Evolutionary conservation across 2,797 vertebrate species (phyloP).

Genomic region (Pangasius macronema): DNA sequence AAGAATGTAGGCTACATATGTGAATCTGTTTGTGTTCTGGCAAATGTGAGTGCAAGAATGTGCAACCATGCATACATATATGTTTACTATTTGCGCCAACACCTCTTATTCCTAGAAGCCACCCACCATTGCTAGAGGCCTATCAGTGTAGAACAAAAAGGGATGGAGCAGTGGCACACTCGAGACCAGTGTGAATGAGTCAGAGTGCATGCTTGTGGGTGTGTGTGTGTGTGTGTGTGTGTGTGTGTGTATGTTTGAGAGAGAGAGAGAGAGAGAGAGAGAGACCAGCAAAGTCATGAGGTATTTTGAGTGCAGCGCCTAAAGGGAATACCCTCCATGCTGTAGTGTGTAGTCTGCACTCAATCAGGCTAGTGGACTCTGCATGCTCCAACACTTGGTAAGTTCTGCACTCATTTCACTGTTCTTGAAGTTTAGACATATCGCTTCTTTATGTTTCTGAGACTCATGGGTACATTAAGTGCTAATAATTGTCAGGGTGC

Average conservation of each 20-base stretch:
- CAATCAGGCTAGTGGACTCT: conserved; percentile 55
- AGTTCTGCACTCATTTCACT: conserved; percentile 57
- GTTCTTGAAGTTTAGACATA: conserved; percentile 14
- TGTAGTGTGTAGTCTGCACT: conserved; percentile 51
- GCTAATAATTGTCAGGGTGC: conserved; percentile 67
- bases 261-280: conserved; percentile 18
- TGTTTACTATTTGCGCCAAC: conserved; percentile 58
- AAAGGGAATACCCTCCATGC: conserved; percentile 52
- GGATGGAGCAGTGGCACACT: conserved; percentile 73
- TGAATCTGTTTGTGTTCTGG: conserved; percentile 30
- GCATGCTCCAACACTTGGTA: conserved; percentile 60
- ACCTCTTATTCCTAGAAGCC: conserved; percentile 62
- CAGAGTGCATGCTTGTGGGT: conserved; percentile 60
- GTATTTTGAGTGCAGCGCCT: conserved; percentile 57
- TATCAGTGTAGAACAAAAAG: conserved; percentile 78
- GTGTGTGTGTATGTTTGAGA: conserved; percentile 50
- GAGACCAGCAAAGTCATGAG: conserved; percentile 44
- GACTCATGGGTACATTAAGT: conserved; percentile 62
- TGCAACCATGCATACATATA: conserved; percentile 47
- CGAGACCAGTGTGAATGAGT: conserved; percentile 61
- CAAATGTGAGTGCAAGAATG: conserved; percentile 40
- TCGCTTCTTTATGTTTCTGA: conserved; percentile 45
- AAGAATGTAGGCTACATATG: conserved; percentile 44
- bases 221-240: conserved; percentile 41
- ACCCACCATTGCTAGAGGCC: conserved; percentile 56